Base-by-base conservation (phyloP, 2,888 invertebrate species). In the Orthosia incerta region DNA sequence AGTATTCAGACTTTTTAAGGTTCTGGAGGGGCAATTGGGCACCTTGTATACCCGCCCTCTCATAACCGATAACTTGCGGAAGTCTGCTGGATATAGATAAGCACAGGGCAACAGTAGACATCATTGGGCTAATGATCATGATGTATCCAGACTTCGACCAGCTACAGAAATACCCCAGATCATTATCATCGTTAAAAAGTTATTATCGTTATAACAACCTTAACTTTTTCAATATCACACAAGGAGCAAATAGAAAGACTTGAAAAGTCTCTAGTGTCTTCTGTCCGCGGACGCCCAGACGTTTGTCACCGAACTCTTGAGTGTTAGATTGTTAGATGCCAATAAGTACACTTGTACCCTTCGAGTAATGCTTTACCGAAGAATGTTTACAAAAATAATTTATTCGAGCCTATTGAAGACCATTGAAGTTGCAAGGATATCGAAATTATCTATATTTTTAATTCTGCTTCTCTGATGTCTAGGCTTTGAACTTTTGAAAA, bases 231-330 rank as follows among this genome's bases (percentile, higher is more conserved):
- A 74, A 60, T 63, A 76, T 71, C 12, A 69, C 51, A 71, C 60
- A 26, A 26, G 26, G 26, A 53, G 63, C 20, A 66, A 56, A 50
- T 71, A 51, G 66, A 74, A 72, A 31, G 65, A 65, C 56, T 79
- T 78, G 63, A 75, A 74, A 59, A 75, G 66, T 73, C 60, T 85
- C 62, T 75, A 85, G 76, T 72, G 64, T 65, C 51, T 70, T 59
- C 74, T 7, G 20, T 59, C 79, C 63, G 67, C 70, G 79, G 83
- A 83, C 79, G 74, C 80, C 80, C 83, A 89, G 87, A 88, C 90
- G 82, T 84, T 86, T 87, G 89, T 84, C 78, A 77, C 82, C 84
- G 82, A 87, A 87, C 89, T 90, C 91, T n/a, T n/a, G n/a, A n/a
- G n/a, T n/a, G n/a, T n/a, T 74, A 70, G 53, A n/a, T n/a, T 61